Percentiles rank a stretch among this genome's conserved stretches.
Conservation (phyloP, 2,113 vertebrate species). For the Heliornis fulica region DNA sequence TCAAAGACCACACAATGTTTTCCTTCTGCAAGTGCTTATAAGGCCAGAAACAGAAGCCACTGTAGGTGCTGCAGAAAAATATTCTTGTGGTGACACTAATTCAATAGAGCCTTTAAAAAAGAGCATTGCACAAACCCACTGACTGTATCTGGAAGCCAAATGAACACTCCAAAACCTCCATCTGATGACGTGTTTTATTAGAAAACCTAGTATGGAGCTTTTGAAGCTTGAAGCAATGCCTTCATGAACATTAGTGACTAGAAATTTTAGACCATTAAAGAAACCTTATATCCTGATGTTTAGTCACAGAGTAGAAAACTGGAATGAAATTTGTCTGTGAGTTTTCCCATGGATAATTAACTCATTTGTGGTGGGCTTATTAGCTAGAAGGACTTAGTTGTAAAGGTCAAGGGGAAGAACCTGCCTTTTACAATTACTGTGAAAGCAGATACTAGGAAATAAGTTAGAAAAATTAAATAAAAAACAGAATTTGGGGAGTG, state of each 20-base stretch:
- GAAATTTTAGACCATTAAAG: not conserved
- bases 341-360: constrained; percentile 13
- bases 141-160: not conserved
- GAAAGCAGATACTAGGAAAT: not conserved
- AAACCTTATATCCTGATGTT: not conserved
- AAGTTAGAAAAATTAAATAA: not conserved
- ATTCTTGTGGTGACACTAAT: not conserved
- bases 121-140: not conserved
- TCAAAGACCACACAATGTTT: not conserved
- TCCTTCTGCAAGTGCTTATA: not conserved
- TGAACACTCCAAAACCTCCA: not conserved
- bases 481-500: not conserved
- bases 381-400: not conserved
- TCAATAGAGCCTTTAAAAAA: not conserved
- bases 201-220: not conserved
- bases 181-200: not conserved
- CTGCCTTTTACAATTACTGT: not conserved
- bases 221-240: not conserved
- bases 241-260: not conserved
- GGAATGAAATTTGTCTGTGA: not conserved
- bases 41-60: not conserved
- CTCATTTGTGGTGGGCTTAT: not conserved
- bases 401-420: constrained; percentile 17
- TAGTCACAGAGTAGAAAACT: not conserved
- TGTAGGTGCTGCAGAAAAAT: not conserved